phyloP scores from a whole-genome alignment of 2,888 invertebrate species.

The Lysandra bellargus region DNA sequence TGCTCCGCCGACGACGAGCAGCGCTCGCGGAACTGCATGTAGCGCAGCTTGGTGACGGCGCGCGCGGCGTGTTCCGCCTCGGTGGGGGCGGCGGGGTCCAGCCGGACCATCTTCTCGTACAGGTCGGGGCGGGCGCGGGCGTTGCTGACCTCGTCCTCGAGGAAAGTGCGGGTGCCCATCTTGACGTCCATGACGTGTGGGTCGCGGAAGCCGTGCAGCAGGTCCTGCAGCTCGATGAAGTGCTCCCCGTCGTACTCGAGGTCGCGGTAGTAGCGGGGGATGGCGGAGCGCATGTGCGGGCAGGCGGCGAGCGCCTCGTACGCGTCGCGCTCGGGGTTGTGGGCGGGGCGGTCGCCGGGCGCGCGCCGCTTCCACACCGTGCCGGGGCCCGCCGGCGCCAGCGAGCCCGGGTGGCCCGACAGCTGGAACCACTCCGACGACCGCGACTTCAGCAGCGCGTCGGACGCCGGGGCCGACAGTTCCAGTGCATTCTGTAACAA shows the following conservation, averaged over 20 bases:
- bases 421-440: conserved; percentile 92
- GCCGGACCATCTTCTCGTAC: conserved; percentile 96
- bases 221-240: conserved; percentile 97
- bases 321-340: conserved; percentile 87
- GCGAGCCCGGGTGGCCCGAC: conserved; percentile 94
- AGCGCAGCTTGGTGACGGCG: conserved; percentile 96
- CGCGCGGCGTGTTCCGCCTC: conserved; percentile 88
- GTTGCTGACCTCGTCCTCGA: conserved; percentile 96
- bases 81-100: conserved; percentile 93
- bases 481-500: conserved; percentile 93
- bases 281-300: conserved; percentile 84
- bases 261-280: conserved; percentile 92
- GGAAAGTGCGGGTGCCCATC: conserved; percentile 97
- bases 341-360: conserved; percentile 83
- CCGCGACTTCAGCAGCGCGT: conserved; percentile 88
- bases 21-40: conserved; percentile 97
- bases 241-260: conserved; percentile 88
- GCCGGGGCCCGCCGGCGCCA: conserved; percentile 95
- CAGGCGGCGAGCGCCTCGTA: conserved; percentile 91
- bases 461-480: conserved; percentile 93
- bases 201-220: conserved; percentile 93
- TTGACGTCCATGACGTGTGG: conserved; percentile 98
- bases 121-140: conserved; percentile 90
- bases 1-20: conserved; percentile 95
- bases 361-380: conserved; percentile 96